Percentiles rank a stretch among this genome's conserved stretches.
These are phyloP conservation scores for Aphis gossypii DNA, from an alignment of 1,140 invertebrate genomes.

Conservation along the genomic window DNA sequence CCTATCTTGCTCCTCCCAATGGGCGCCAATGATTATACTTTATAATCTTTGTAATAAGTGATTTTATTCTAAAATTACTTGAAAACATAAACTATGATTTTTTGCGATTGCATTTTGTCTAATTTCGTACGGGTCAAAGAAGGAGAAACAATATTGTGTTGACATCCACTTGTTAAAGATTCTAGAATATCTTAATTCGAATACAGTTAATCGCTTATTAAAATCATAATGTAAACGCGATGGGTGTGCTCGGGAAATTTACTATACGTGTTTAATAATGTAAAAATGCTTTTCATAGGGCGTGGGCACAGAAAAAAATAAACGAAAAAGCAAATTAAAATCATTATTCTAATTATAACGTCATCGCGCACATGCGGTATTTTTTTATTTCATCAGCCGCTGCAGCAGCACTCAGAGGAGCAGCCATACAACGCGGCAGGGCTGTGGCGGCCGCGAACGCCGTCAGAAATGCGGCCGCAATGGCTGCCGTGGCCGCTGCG, in stretches of 20 bases:
- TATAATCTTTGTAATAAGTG: too few species aligned
- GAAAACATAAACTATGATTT: too few species aligned
- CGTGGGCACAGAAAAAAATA: background rate
- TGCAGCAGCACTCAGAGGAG: constrained; percentile 73
- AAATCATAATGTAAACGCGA: background rate
- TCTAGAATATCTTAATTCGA: background rate
- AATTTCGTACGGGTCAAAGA: too few species aligned
- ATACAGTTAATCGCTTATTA: background rate
- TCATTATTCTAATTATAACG: background rate
- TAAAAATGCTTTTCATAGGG: background rate
- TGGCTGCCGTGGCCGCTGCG: constrained; percentile 72
- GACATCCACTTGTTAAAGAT: too few species aligned
- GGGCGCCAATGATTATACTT: too few species aligned
- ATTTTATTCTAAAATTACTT: too few species aligned
- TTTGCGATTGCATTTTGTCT: too few species aligned
- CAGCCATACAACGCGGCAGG: constrained; percentile 74
- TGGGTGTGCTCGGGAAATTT: background rate
- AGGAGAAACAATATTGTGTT: too few species aligned
- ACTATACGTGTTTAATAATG: background rate
- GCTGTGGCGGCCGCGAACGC: constrained; percentile 69
- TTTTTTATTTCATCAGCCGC: constrained; percentile 32
- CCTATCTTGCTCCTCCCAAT: too few species aligned
- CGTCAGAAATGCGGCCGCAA: constrained; percentile 67
- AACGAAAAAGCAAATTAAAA: background rate
- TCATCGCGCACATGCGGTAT: background rate